Base-by-base conservation (phyloP, 2,113 vertebrate species). In the Dolichallabes microphthalmus region DNA sequence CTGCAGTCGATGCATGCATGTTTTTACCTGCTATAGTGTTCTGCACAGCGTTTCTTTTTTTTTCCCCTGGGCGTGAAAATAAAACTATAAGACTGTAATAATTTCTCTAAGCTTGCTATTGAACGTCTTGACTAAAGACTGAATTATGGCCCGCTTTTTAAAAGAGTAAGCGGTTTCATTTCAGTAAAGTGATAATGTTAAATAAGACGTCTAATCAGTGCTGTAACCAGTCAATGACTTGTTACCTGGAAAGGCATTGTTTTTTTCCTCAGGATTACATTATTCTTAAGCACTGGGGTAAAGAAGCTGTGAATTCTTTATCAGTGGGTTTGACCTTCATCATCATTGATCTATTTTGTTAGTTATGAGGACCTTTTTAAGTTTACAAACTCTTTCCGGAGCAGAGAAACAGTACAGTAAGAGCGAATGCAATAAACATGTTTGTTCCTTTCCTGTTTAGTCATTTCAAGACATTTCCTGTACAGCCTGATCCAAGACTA, bases 401-500 rank as follows among this genome's bases (percentile, higher is more conserved):
- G 63, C 81, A 69, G 52, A 82, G 30, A 53, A 76, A 53, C 25
- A 9, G 13, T 76, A 10, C 74, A 32, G 75, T 35, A 1, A 76
- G 74, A 76, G 50, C 10, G n/a, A 20, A 73, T 52, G 19, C 74
- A 57, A 20, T 75, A 52, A 75, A 15, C 39, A 2, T 5, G 22
- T 4, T 35, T 69, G 6, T 20, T 25, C 11, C 39, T 53, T 52
- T 52, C 39, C 22, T 19, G 71, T 83, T 30, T 12, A 71, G n/a
- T 76, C 74, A 76, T 55, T 57, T 32, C 27, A 0, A 12, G 15
- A 57, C 27, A 4, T 19, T 15, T 76, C 73, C 68, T 64, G 80
- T 66, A 8, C 50, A 55, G n/a, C 20, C 52, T 27, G 35, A 81
- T 82, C 63, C 80, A 82, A n/a, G 45, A 27, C 63, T 74, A 60